phyloP scores from a whole-genome alignment of 1,140 invertebrate species.

The Dendrolimus kikuchii region DNA sequence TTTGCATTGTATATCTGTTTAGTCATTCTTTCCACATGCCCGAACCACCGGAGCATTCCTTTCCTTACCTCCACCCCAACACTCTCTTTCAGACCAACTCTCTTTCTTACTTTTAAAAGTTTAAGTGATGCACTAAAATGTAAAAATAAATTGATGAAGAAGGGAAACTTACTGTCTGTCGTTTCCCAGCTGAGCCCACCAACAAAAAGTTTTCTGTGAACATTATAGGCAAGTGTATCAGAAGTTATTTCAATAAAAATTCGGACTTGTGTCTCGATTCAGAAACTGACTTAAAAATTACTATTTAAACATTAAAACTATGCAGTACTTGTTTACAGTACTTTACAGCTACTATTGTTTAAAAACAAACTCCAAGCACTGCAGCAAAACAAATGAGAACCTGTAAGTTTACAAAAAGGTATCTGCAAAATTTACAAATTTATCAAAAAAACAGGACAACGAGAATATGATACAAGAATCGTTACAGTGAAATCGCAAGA shows the following conservation, averaged over 20 bases:
- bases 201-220: conserved; percentile 97
- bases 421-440: conserved; percentile 61
- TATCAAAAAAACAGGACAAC: conserved; percentile 54
- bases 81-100: too few relatives aligned
- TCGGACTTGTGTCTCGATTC: conserved; percentile 38
- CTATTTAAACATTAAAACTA: conserved; percentile 69
- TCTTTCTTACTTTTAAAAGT: too few relatives aligned
- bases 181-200: conserved; percentile 98
- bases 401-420: conserved; percentile 70
- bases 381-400: conserved; percentile 73
- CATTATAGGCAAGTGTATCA: conserved; percentile 59
- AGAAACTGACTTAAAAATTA: conserved; percentile 67
- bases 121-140: too few relatives aligned
- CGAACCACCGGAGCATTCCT: too few relatives aligned
- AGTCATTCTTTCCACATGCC: too few relatives aligned
- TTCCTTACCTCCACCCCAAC: too few relatives aligned
- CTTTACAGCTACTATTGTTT: conserved; percentile 71
- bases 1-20: too few relatives aligned
- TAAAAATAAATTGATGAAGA: conserved; percentile 13
- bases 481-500: conserved; percentile 71
- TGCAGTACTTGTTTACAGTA: conserved; percentile 74
- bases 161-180: conserved; percentile 89
- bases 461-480: conserved; percentile 50
- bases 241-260: conserved; percentile 27
- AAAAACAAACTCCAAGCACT: conserved; percentile 74